Base-by-base conservation (phyloP, 1,140 invertebrate species). In the Scylla paramamosain region DNA sequence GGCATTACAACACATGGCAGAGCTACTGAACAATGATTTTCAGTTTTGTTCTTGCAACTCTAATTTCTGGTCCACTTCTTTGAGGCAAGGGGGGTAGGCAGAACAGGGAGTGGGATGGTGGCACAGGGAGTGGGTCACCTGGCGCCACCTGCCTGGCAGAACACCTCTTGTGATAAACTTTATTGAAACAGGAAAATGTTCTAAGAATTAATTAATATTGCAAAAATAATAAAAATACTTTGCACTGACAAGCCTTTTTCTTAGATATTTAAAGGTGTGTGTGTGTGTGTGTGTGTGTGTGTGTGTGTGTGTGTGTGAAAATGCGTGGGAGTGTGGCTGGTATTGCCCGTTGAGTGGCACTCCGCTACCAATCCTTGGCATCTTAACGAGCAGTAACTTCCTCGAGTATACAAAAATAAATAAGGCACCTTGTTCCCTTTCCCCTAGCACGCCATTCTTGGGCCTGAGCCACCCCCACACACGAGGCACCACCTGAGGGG, bases 131-230 rank as follows among this genome's bases (percentile, higher is more conserved):
- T 84, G 89, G 86, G 59, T 87, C 67, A 90, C 77, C 46, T 89
- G 92, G 77, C 77, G 86, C 86, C 86, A 89, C 77, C 45, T 59
- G 95, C 89, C 59, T 93, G 92, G 93, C 87, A 90, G 95, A 86
- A 86, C 87, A 95, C 90, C 93, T 89, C 92, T 95, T 95, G 95
- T 95, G 95, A 95, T 95, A 95, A 92, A 93, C 92, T 95, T 95
- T 95, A 95, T 87, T 95, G 95, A 95, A 92, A 95, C 95, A 95
- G 95, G 95, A 95, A 95, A 95, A 95, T 95, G 95, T 95, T 95
- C 93, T 95, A 95, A 95, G 95, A 88, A 95, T 90, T 95, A 95
- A 95, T 93, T 93, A 95, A 93, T 95, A 95, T 95, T 95, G 95
- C 95, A 95, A 95, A 95, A 95, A 93, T 92, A 95, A 95, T 93